phyloP scores from a whole-genome alignment of 2,888 invertebrate species.

The Epiblema foenella region DNA sequence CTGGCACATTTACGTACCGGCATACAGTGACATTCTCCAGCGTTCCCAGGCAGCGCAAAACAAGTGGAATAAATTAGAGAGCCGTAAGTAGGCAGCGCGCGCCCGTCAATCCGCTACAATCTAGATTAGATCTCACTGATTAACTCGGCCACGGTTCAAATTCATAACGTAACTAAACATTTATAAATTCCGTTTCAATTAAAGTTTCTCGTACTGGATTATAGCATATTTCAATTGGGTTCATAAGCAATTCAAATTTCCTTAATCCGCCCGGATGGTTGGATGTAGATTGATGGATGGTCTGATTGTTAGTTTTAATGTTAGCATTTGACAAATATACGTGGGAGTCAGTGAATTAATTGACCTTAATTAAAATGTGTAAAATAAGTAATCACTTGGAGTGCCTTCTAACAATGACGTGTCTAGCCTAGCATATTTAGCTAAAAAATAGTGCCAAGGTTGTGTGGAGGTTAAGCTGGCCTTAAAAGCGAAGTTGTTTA shows the following conservation, averaged over 20 bases:
- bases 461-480: slow-evolving; percentile 5
- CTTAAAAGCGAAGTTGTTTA: slow-evolving; percentile 19
- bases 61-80: slow-evolving; percentile 62
- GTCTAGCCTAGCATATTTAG: not conserved
- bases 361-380: slow-evolving; percentile 42
- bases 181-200: slow-evolving; percentile 61
- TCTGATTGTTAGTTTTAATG: slow-evolving; percentile 48
- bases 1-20: slow-evolving; percentile 21
- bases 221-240: slow-evolving; percentile 72
- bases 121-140: slow-evolving; percentile 66
- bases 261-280: slow-evolving; percentile 69
- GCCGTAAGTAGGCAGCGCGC: slow-evolving; percentile 57
- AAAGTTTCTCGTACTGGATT: slow-evolving; percentile 66
- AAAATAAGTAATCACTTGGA: slow-evolving; percentile 26
- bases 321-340: slow-evolving; percentile 43
- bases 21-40: slow-evolving; percentile 34
- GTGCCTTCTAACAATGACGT: slow-evolving; percentile 22
- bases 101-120: slow-evolving; percentile 60
- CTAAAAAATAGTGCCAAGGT: slow-evolving; percentile 19
- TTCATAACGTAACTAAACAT: slow-evolving; percentile 53
- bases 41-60: slow-evolving; percentile 47
- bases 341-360: slow-evolving; percentile 45
- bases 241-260: slow-evolving; percentile 81
- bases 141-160: slow-evolving; percentile 55
- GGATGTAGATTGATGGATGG: slow-evolving; percentile 40